These are phyloP conservation scores for Drosophila sulfurigaster DNA, from an alignment of 1,140 invertebrate species.

Conservation along the genomic window DNA sequence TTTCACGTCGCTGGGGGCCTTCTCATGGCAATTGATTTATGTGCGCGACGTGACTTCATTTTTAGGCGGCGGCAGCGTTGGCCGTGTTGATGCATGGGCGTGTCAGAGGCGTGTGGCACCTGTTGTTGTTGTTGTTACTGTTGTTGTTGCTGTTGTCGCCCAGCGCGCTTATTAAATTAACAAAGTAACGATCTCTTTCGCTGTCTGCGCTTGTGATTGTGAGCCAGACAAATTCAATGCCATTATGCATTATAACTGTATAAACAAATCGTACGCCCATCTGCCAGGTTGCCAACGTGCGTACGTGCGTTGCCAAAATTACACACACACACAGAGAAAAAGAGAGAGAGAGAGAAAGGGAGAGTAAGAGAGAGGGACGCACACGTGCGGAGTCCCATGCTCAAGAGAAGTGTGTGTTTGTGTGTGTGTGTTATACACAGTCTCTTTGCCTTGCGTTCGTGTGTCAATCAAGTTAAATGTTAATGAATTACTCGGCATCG, in stretches of 20 bases:
- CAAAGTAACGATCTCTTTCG: conserved; percentile 68
- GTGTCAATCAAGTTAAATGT: conserved; percentile 81
- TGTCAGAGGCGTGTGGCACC: conserved; percentile 50
- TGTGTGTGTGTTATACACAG: conserved; percentile 4
- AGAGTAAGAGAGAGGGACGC: background rate
- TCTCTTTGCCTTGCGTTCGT: conserved; percentile 39
- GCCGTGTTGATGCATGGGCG: background rate
- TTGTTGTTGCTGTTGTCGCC: conserved; percentile 43
- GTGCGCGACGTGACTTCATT: conserved; percentile 77
- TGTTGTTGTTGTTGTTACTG: conserved; percentile 51
- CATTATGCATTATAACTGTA: conserved; percentile 79
- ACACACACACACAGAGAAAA: conserved; percentile 8
- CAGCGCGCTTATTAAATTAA: conserved; percentile 75
- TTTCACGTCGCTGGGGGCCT: conserved; percentile 57
- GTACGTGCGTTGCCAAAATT: conserved; percentile 56
- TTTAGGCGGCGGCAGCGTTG: conserved; percentile 20
- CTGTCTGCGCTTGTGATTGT: conserved; percentile 35
- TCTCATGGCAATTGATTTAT: conserved; percentile 80
- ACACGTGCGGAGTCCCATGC: background rate
- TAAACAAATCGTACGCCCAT: conserved; percentile 68
- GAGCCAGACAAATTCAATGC: conserved; percentile 64
- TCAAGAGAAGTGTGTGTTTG: background rate
- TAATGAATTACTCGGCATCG: conserved; percentile 75
- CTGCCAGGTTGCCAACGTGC: conserved; percentile 2
- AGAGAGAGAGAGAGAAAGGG: no score